Evolutionary conservation across 2,797 vertebrate genomes (phyloP).

Genomic region (Allenopithecus nigroviridis): DNA sequence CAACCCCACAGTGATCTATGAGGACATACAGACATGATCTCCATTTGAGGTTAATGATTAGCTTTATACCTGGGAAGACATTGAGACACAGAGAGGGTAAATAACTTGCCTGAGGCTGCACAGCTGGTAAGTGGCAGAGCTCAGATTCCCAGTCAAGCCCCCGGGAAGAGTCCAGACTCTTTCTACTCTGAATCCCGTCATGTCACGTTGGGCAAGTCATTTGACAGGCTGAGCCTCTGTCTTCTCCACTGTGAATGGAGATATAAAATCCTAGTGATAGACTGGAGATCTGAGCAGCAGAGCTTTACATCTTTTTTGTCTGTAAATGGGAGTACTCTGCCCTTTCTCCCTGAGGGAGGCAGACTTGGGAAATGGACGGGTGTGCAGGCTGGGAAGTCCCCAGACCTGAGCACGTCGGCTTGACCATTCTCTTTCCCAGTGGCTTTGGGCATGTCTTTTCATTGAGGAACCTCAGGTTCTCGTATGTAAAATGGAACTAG

Average conservation of each 20-base stretch:
- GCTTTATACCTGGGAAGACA: not conserved
- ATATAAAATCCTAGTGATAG: not conserved
- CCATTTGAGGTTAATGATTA: not conserved
- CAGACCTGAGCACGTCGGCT: not conserved
- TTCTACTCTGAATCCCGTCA: not conserved
- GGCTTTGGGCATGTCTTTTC: not conserved
- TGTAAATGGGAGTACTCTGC: not conserved
- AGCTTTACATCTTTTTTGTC: not conserved
- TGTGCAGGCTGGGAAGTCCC: not conserved
- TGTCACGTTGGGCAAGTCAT: not conserved
- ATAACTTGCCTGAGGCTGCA: not conserved
- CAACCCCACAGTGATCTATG: not conserved
- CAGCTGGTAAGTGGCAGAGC: not conserved
- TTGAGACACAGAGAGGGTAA: not conserved
- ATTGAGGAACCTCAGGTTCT: not conserved
- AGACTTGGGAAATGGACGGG: not conserved
- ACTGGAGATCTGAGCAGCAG: not conserved
- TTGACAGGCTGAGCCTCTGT: not conserved
- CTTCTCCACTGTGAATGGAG: not conserved
- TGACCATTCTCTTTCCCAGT: not conserved
- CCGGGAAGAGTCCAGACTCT: not conserved
- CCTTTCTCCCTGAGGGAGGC: not conserved
- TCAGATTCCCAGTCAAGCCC: not conserved
- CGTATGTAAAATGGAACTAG: not conserved
- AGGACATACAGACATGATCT: not conserved